phyloP scores from a whole-genome alignment of 2,888 invertebrate genomes.

The Pristionchus arcanus region DNA sequence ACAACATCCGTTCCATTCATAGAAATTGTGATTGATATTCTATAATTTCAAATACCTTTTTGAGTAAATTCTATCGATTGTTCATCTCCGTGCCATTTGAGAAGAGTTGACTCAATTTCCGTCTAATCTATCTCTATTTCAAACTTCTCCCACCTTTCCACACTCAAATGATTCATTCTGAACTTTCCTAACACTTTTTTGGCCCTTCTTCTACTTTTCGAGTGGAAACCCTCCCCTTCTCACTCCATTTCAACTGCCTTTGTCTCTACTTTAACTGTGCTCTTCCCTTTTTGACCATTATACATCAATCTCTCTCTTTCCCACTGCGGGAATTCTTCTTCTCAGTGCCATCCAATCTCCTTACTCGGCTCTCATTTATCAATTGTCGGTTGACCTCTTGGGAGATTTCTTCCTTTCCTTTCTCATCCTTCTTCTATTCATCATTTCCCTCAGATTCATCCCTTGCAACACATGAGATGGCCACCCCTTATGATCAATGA shows the following conservation, averaged over 20 bases:
- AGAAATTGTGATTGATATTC: background rate
- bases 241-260: constrained; percentile 39
- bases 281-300: background rate
- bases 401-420: background rate
- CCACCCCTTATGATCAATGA: constrained; percentile 1
- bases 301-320: background rate
- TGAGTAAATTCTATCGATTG: background rate
- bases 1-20: background rate
- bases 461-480: background rate
- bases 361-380: constrained; percentile 39
- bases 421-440: constrained; percentile 31
- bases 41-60: background rate
- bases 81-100: background rate
- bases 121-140: constrained; percentile 46
- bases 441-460: constrained; percentile 37
- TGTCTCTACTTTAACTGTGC: constrained; percentile 35
- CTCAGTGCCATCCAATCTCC: constrained; percentile 28
- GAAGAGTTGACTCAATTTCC: background rate
- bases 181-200: constrained; percentile 4
- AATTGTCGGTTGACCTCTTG: constrained; percentile 36
- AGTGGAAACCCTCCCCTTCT: constrained; percentile 27
- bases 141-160: constrained; percentile 41
- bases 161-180: constrained; percentile 41
- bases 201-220: constrained; percentile 7
- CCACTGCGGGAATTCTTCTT: background rate